Percentiles rank a stretch among this genome's conserved stretches.
phyloP scores from a whole-genome alignment of 2,888 invertebrate species.

The Thereva unica region DNA sequence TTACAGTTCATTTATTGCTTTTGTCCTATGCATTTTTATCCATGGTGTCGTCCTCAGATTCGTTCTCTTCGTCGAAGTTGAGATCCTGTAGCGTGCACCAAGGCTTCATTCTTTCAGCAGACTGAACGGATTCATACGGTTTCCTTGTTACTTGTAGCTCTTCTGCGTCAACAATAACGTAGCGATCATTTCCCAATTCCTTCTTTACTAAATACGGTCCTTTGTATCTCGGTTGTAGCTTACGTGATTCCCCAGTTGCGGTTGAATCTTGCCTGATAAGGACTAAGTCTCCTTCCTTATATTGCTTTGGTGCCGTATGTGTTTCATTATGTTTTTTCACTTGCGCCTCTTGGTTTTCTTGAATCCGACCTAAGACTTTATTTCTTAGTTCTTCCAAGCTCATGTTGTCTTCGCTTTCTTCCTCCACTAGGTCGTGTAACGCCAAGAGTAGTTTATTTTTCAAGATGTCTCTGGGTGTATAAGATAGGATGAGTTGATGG shows the following conservation, averaged over 20 bases:
- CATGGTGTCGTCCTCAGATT: too few species aligned
- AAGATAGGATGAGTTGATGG: constrained; percentile 35
- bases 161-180: too few species aligned
- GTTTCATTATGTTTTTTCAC: constrained; percentile 31
- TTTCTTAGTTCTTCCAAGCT: constrained; percentile 24
- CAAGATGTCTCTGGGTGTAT: constrained; percentile 34
- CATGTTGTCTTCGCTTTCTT: constrained; percentile 27
- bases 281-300: constrained; percentile 1
- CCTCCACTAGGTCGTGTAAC: constrained; percentile 22
- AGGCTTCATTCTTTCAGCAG: too few species aligned
- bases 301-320: too few species aligned
- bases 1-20: too few species aligned
- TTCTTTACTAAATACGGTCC: background rate
- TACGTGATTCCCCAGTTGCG: background rate
- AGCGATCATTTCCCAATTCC: too few species aligned
- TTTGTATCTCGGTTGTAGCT: background rate
- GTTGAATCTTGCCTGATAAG: background rate
- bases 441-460: constrained; percentile 37
- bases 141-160: too few species aligned
- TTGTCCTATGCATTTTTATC: too few species aligned
- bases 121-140: too few species aligned
- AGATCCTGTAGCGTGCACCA: too few species aligned
- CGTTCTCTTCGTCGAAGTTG: too few species aligned
- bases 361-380: constrained; percentile 17
- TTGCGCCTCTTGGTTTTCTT: constrained; percentile 17